Evolutionary conservation across 2,113 vertebrate species (phyloP), one percentile per base, ranked within the genome.

Genomic region (Centrocercus urophasianus): DNA sequence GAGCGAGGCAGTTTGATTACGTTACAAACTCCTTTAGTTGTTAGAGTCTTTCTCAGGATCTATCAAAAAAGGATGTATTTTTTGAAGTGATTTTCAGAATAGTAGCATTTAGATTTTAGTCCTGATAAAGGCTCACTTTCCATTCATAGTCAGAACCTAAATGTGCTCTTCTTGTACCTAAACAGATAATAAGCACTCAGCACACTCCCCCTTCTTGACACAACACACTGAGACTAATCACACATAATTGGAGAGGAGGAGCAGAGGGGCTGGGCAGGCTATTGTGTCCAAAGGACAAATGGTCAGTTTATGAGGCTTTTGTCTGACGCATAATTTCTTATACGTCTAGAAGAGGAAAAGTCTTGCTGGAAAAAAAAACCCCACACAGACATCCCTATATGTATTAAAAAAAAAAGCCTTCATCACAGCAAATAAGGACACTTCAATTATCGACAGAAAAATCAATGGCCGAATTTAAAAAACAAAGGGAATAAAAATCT

Each of bases 231-330:
- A 99, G 99, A 99, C 99, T 99, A 99, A 99, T 99, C 99, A 98
- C 98, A 98, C 98, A 99, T 99, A 99, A 99, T 99, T 99, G 98
- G 98, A 98, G 98, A 98, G 99, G 99, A 99, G 99, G 99, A 98
- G 98, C 98, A 98, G 98, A 98, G 98, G 95, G 99, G 99, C 98
- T 95, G 99, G 98, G 98, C 98, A 98, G 97, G 98, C 98, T 98
- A 99, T 99, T 99, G 99, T 99, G 98, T 98, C 98, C 99, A 99
- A 98, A 99, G 99, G 99, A 98, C 99, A 99, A 99, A 99, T 98
- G 99, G 99, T 99, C 99, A 99, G 99, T 99, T 99, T 99, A 99
- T 98, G 98, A 99, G 98, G 98, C 98, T 98, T 99, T 99, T 99
- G 98, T 98, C 98, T 98, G 97, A 98, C 98, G 98, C 97, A 97